phyloP scores from a whole-genome alignment of 2,113 vertebrate genomes.

The Limnothrissa miodon region DNA sequence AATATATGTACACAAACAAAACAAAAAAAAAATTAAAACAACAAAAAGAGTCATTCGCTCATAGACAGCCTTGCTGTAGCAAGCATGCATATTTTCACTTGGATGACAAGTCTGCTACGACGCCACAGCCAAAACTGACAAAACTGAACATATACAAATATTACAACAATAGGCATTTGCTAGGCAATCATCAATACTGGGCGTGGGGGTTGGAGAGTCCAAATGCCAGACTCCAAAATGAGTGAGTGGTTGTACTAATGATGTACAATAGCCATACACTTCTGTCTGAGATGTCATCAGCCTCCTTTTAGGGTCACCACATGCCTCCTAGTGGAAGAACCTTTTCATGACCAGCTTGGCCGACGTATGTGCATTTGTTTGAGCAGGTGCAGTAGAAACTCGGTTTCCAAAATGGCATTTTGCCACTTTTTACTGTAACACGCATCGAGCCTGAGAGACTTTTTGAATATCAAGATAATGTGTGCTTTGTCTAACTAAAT shows the following conservation, averaged over 20 bases:
- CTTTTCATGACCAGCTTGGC: neutral
- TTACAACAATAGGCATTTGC: constrained; percentile 68
- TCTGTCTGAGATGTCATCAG: neutral
- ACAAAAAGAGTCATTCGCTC: constrained; percentile 68
- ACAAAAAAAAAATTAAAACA: constrained; percentile 45
- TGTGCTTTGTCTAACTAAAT: too few relatives aligned
- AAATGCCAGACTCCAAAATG: neutral
- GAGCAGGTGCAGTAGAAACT: neutral
- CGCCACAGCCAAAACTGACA: constrained; percentile 73
- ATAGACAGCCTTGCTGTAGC: constrained; percentile 70
- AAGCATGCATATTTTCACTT: constrained; percentile 72
- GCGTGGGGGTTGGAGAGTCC: constrained; percentile 49
- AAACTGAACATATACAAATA: constrained; percentile 63
- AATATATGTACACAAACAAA: constrained; percentile 70
- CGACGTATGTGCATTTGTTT: neutral
- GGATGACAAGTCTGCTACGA: constrained; percentile 68
- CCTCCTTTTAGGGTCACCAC: neutral
- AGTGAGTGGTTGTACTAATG: neutral
- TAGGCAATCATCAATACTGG: constrained; percentile 61
- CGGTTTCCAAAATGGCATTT: too few relatives aligned
- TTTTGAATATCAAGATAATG: too few relatives aligned
- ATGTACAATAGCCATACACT: neutral
- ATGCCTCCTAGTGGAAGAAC: neutral
- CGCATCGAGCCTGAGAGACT: too few relatives aligned
- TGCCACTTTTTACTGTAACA: too few relatives aligned